A percentile compares a stretch with the other conserved stretches of the same genome.
Evolutionary conservation across 2,797 vertebrate species (phyloP).

Genomic region (Anguilla anguilla): DNA sequence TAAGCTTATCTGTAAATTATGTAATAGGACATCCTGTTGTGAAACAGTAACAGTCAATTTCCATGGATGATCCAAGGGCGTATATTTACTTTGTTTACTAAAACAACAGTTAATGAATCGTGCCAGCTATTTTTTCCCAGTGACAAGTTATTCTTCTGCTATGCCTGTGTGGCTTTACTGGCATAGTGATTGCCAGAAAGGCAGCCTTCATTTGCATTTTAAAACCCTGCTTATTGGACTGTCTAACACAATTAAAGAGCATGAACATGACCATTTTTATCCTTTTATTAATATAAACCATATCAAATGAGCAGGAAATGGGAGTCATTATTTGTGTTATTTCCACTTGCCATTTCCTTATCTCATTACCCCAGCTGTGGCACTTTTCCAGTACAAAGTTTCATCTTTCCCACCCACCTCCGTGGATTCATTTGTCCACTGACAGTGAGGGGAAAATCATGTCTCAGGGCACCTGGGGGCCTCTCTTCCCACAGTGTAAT

Average conservation of each 20-base stretch:
- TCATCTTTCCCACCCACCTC: constrained; percentile 46
- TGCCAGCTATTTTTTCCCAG: constrained; percentile 36
- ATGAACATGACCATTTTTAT: constrained; percentile 35
- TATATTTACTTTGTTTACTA: constrained; percentile 51
- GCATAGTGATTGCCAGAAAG: constrained; percentile 46
- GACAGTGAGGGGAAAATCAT: not conserved
- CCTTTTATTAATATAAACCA: constrained; percentile 45
- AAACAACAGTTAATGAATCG: constrained; percentile 47
- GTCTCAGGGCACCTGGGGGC: not conserved
- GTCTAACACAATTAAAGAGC: constrained; percentile 57
- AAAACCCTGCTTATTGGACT: constrained; percentile 57
- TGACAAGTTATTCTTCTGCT: constrained; percentile 46
- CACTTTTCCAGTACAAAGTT: constrained; percentile 44
- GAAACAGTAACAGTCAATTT: constrained; percentile 54
- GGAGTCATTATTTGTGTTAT: constrained; percentile 46
- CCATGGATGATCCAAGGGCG: constrained; percentile 10
- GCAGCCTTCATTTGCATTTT: constrained; percentile 59
- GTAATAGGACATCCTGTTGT: constrained; percentile 48
- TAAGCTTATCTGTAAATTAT: constrained; percentile 53
- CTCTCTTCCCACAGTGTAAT: not conserved
- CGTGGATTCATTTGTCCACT: not conserved
- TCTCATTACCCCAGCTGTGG: constrained; percentile 40
- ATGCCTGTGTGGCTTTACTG: constrained; percentile 46
- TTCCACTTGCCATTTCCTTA: constrained; percentile 43
- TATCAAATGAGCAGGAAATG: constrained; percentile 42